A percentile compares a stretch with the other conserved stretches of the same genome.
Conservation (phyloP, 2,113 vertebrate genomes). For the Engystomops pustulosus region DNA sequence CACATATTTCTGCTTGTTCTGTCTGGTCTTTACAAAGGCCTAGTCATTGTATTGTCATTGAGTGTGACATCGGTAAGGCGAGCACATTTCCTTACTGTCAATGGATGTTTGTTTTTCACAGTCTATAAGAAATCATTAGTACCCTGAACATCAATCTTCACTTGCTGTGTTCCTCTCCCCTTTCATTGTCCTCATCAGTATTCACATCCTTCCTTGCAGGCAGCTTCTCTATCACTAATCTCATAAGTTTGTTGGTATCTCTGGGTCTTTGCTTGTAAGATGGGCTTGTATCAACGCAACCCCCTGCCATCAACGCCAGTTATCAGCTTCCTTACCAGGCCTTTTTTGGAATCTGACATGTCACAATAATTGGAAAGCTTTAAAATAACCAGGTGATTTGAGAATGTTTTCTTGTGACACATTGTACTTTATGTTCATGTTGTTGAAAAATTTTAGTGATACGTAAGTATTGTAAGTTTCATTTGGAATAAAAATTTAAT, state of each 20-base stretch:
- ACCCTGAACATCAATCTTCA: conserved; percentile 9
- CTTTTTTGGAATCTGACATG: no score
- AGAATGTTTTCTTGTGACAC: no score
- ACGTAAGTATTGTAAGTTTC: no score
- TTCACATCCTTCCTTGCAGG: neutral
- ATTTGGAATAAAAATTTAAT: no score
- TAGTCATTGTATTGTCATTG: neutral
- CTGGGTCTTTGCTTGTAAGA: neutral
- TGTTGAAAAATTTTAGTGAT: no score
- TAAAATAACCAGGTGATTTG: no score
- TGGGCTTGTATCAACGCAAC: no score
- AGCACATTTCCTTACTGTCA: neutral
- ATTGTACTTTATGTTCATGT: no score
- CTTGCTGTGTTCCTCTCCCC: neutral
- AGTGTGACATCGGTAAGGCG: neutral
- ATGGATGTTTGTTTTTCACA: conserved; percentile 20
- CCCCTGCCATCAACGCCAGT: no score
- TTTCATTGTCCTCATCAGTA: conserved; percentile 21
- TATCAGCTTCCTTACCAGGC: no score
- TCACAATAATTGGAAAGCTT: no score
- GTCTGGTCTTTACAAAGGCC: neutral
- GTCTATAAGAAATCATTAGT: conserved; percentile 10
- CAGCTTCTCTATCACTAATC: neutral
- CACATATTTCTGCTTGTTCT: neutral
- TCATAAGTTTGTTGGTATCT: neutral